A percentile compares a stretch with the other conserved stretches of the same genome.
Evolutionary conservation across 2,113 vertebrate species (phyloP).

Genomic region (Sander lucioperca): DNA sequence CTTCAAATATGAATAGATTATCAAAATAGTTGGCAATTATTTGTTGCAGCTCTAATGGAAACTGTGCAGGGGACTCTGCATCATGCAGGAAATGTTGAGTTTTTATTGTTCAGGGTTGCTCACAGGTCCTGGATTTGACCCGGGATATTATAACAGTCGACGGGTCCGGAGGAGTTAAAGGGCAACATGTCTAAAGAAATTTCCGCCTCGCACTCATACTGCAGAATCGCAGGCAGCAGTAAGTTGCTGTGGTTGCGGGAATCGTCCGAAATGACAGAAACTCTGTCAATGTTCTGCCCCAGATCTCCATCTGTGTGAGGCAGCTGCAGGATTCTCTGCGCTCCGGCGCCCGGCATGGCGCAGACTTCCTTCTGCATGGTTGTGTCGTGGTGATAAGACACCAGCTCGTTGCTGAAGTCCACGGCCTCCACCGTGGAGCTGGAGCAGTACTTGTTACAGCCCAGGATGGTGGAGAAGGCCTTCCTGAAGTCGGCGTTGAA

Average conservation of each 20-base stretch:
- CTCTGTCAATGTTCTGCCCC: constrained; percentile 68
- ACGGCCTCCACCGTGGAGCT: constrained; percentile 80
- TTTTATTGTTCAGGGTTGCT: background rate
- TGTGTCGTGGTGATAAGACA: constrained; percentile 85
- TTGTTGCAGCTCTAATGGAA: too few species aligned
- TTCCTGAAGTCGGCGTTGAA: constrained; percentile 87
- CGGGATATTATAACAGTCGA: constrained; percentile 63
- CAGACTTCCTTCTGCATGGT: constrained; percentile 81
- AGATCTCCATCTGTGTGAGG: constrained; percentile 36
- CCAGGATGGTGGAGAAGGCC: constrained; percentile 86
- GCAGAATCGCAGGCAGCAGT: constrained; percentile 72
- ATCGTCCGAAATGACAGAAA: constrained; percentile 57
- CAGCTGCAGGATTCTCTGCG: constrained; percentile 71
- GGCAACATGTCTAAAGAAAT: constrained; percentile 79
- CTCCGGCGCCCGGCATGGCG: constrained; percentile 47
- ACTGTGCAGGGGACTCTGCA: background rate
- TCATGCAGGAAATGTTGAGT: background rate
- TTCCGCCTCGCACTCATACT: constrained; percentile 78
- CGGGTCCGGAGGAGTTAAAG: constrained; percentile 48
- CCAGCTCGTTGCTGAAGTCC: constrained; percentile 85
- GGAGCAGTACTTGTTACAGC: constrained; percentile 80
- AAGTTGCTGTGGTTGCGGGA: constrained; percentile 60
- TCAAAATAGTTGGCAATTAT: too few species aligned
- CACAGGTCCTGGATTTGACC: constrained; percentile 64
- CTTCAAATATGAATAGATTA: too few species aligned